These are phyloP conservation scores for Toxotes chatareus DNA, from an alignment of 2,113 vertebrate genomes.

Conservation along the genomic window DNA sequence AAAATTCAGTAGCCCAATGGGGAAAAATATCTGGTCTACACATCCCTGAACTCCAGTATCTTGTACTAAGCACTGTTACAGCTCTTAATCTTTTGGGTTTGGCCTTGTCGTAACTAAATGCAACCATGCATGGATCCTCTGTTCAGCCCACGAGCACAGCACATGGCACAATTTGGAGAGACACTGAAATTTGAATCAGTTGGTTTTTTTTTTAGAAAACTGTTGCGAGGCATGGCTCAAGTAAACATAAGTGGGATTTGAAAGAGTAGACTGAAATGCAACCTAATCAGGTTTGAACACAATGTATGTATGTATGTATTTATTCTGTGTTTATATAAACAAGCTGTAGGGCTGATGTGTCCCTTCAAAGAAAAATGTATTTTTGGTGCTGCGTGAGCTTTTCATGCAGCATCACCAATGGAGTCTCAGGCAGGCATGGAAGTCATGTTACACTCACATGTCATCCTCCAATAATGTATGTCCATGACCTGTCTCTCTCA, in stretches of 20 bases:
- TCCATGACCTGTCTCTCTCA: background rate
- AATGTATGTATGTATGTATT: background rate
- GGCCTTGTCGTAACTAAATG: conserved; percentile 2
- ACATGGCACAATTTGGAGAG: background rate
- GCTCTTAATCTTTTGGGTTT: conserved; percentile 13
- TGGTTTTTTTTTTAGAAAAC: background rate
- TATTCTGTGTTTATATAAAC: background rate
- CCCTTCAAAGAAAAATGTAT: no score
- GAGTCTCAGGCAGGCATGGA: background rate
- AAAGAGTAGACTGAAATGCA: background rate
- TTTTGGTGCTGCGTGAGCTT: background rate
- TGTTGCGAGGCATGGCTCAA: conserved; percentile 1
- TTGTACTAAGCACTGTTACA: background rate
- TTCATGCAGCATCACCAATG: conserved; percentile 1
- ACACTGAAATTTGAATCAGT: background rate
- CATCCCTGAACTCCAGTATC: background rate
- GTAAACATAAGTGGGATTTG: background rate
- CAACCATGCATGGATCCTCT: background rate
- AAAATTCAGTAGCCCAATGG: background rate
- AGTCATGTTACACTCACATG: background rate
- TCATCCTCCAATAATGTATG: background rate
- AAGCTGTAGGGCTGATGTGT: no score
- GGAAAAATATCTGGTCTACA: background rate
- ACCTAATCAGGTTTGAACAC: background rate
- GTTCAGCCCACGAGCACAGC: conserved; percentile 1